phyloP scores from a whole-genome alignment of 2,888 invertebrate species.

The Helicoverpa assulta region DNA sequence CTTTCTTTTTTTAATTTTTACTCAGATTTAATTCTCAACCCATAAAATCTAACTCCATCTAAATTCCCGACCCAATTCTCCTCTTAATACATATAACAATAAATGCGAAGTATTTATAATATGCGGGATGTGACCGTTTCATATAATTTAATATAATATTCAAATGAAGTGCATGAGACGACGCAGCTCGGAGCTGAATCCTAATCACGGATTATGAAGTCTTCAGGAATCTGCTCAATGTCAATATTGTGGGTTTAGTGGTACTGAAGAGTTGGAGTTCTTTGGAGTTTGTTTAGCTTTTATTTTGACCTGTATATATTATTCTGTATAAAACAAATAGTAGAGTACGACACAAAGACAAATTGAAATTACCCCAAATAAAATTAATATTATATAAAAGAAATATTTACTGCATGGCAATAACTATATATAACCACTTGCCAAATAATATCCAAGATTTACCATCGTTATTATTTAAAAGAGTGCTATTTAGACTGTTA shows the following conservation, averaged over 20 bases:
- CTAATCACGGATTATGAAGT: constrained; percentile 62
- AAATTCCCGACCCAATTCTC: constrained; percentile 5
- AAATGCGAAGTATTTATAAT: constrained; percentile 44
- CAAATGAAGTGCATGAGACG: constrained; percentile 62
- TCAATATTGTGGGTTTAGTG: constrained; percentile 55
- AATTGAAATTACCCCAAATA: too few species aligned
- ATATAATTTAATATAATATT: constrained; percentile 71
- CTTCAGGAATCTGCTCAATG: constrained; percentile 49
- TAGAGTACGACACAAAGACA: too few species aligned
- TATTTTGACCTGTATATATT: background rate
- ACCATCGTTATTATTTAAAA: too few species aligned
- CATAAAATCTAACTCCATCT: constrained; percentile 24
- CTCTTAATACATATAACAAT: constrained; percentile 9
- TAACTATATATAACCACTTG: too few species aligned
- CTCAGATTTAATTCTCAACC: background rate
- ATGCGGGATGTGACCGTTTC: constrained; percentile 55
- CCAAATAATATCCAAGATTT: too few species aligned
- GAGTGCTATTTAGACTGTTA: too few species aligned
- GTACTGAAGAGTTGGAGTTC: background rate
- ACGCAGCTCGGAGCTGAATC: constrained; percentile 61
- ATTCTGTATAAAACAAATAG: too few species aligned
- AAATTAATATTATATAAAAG: too few species aligned
- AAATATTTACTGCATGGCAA: too few species aligned
- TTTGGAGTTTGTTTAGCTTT: background rate
- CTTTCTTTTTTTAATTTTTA: background rate